Evolutionary conservation across 2,797 vertebrate species (phyloP).

Genomic region (Macroramphosus scolopax): DNA sequence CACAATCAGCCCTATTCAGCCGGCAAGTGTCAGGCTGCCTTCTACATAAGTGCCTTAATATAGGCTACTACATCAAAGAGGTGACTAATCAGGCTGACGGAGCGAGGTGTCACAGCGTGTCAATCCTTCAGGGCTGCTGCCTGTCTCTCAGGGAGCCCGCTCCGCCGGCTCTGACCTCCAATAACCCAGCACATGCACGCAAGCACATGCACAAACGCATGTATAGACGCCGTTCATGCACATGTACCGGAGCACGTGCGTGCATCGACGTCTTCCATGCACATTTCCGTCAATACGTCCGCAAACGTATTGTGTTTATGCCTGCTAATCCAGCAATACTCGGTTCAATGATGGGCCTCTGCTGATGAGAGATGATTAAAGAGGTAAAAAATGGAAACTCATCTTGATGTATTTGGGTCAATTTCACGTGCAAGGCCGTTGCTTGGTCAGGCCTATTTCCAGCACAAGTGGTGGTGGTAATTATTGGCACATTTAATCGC

Average conservation of each 20-base stretch:
- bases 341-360: constrained; percentile 12
- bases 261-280: too few species aligned
- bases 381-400: constrained; percentile 68
- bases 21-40: constrained; percentile 37
- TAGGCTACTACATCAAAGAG: constrained; percentile 62
- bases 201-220: too few species aligned
- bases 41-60: constrained; percentile 55
- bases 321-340: too few species aligned
- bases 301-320: too few species aligned
- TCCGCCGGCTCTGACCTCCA: constrained; percentile 60
- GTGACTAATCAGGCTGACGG: constrained; percentile 67
- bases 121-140: constrained; percentile 60
- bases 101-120: constrained; percentile 63
- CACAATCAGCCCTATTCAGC: constrained; percentile 49
- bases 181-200: constrained; percentile 37
- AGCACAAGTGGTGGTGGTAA: constrained; percentile 62
- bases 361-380: constrained; percentile 63
- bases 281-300: too few species aligned
- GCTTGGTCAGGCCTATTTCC: constrained; percentile 69
- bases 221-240: too few species aligned
- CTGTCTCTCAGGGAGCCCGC: constrained; percentile 48
- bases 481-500: constrained; percentile 75
- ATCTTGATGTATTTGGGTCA: constrained; percentile 79
- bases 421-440: constrained; percentile 57
- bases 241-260: constrained; percentile 2